A percentile compares a stretch with the other conserved stretches of the same genome.
Evolutionary conservation across 2,888 invertebrate genomes (phyloP).

Genomic region (Ctenicera cuprea): DNA sequence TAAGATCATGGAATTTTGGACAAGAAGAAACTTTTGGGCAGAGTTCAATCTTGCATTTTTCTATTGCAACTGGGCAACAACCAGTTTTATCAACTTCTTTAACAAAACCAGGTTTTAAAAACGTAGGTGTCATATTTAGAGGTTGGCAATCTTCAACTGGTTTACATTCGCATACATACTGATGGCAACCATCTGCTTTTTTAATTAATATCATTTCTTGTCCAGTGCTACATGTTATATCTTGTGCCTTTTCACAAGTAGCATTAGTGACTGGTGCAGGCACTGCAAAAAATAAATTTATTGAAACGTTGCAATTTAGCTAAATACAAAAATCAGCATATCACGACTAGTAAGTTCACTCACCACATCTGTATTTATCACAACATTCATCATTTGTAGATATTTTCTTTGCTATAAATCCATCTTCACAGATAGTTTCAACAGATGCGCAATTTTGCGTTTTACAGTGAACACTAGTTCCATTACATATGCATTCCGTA

Average conservation of each 20-base stretch:
- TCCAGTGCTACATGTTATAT: slow-evolving; percentile 82
- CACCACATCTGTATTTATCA: slow-evolving; percentile 81
- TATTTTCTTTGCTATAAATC: slow-evolving; percentile 75
- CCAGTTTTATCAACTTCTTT: slow-evolving; percentile 77
- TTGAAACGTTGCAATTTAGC: too few relatives aligned
- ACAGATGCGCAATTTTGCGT: slow-evolving; percentile 76
- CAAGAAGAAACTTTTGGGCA: slow-evolving; percentile 80
- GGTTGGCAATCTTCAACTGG: slow-evolving; percentile 81
- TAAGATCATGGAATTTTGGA: slow-evolving; percentile 76
- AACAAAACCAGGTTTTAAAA: slow-evolving; percentile 77
- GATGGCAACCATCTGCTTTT: slow-evolving; percentile 80
- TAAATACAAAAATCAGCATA: neutral
- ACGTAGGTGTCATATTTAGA: slow-evolving; percentile 68
- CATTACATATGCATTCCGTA: slow-evolving; percentile 82
- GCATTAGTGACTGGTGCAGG: slow-evolving; percentile 72
- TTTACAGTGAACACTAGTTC: slow-evolving; percentile 78
- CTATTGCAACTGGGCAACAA: slow-evolving; percentile 81
- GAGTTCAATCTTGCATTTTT: slow-evolving; percentile 77
- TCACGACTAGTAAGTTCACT: slow-evolving; percentile 55
- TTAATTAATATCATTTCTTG: slow-evolving; percentile 82
- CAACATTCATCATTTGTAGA: slow-evolving; percentile 81
- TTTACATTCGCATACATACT: slow-evolving; percentile 86
- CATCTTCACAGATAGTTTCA: slow-evolving; percentile 77
- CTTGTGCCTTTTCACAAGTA: slow-evolving; percentile 79
- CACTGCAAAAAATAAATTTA: slow-evolving; percentile 67